Conservation (phyloP, 2,888 invertebrate genomes). For the Acrocyrtus sp. region DNA sequence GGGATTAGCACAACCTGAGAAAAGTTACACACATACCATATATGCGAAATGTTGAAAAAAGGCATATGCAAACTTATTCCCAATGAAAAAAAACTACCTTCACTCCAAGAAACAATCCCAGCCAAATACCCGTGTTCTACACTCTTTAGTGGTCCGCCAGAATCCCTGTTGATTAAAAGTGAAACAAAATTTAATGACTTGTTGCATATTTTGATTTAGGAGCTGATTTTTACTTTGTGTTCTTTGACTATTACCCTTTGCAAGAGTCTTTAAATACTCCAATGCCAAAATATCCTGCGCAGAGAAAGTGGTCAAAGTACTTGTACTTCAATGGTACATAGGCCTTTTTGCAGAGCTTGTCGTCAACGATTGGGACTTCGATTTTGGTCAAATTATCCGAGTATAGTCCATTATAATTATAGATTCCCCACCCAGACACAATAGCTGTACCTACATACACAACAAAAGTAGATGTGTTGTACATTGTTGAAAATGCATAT, state of each 20-base stretch:
- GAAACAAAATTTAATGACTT: neutral
- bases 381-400: slow-evolving; percentile 24
- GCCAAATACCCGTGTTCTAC: slow-evolving; percentile 22
- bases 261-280: slow-evolving; percentile 21
- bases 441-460: slow-evolving; percentile 15
- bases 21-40: neutral
- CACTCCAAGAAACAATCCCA: slow-evolving; percentile 33
- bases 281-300: slow-evolving; percentile 21
- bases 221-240: too few relatives aligned
- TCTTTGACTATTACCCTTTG: slow-evolving; percentile 24
- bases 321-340: slow-evolving; percentile 11
- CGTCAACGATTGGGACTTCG: slow-evolving; percentile 26
- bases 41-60: neutral
- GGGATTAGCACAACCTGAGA: slow-evolving; percentile 24
- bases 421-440: slow-evolving; percentile 28
- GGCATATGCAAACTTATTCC: neutral
- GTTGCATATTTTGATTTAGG: too few relatives aligned
- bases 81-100: too few relatives aligned
- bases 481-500: slow-evolving; percentile 3
- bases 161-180: slow-evolving; percentile 7
- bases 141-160: slow-evolving; percentile 21
- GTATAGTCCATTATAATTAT: slow-evolving; percentile 3
- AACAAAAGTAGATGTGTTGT: neutral
- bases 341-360: slow-evolving; percentile 14
- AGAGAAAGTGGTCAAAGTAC: slow-evolving; percentile 25